A percentile compares a stretch with the other conserved stretches of the same genome.
Conservation (phyloP, 2,888 invertebrate genomes). For the Zeuzera pyrina region DNA sequence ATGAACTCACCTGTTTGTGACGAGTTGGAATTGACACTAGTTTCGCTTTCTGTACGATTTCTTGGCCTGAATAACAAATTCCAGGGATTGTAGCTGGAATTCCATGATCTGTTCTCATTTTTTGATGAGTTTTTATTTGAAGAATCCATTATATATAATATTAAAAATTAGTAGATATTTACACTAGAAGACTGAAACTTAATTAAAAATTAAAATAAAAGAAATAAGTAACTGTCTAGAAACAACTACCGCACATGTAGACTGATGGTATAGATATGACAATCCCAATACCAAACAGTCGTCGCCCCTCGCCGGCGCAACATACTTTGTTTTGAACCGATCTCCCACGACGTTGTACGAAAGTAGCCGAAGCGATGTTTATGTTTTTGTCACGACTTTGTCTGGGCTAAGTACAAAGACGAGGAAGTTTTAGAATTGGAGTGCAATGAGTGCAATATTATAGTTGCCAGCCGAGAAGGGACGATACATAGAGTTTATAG, state of each 20-base stretch:
- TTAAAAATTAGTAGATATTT: constrained; percentile 8
- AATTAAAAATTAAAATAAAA: background rate
- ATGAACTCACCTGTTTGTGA: constrained; percentile 43
- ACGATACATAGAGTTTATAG: too few species aligned
- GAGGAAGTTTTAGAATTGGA: too few species aligned
- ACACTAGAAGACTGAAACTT: constrained; percentile 1
- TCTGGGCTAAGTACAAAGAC: constrained; percentile 21
- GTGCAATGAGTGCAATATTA: too few species aligned
- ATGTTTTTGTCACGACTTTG: constrained; percentile 34
- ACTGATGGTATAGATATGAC: constrained; percentile 41
- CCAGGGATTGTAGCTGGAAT: constrained; percentile 52
- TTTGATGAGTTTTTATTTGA: constrained; percentile 37
- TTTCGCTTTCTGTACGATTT: constrained; percentile 58
- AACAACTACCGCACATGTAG: constrained; percentile 34
- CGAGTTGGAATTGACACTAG: constrained; percentile 47
- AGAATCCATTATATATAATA: constrained; percentile 51
- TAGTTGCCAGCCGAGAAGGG: too few species aligned
- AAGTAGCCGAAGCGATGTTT: constrained; percentile 44
- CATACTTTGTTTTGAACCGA: constrained; percentile 57
- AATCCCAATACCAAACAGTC: constrained; percentile 37
- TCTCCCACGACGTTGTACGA: constrained; percentile 39
- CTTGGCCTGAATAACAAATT: constrained; percentile 54
- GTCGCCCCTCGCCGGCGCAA: constrained; percentile 10
- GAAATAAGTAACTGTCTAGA: constrained; percentile 1
- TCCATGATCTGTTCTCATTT: constrained; percentile 29